Conservation (phyloP, 2,113 vertebrate species). For the Neotragus pygmaeus region DNA sequence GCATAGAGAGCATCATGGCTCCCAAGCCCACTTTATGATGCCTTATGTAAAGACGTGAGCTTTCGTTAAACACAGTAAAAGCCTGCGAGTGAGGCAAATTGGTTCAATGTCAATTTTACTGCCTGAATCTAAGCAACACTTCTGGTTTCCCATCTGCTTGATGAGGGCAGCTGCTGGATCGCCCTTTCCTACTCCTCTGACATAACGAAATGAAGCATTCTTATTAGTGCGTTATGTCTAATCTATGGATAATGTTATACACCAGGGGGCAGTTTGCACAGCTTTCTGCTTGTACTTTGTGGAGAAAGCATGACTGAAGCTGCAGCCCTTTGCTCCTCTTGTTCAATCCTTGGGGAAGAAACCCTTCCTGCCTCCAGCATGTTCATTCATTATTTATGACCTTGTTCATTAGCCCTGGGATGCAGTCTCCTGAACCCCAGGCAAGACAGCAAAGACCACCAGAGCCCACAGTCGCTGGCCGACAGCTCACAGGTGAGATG, state of each 20-base stretch:
- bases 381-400: neutral
- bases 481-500: neutral
- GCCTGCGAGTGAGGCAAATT: slow-evolving; percentile 63
- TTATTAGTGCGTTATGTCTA: neutral
- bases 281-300: neutral
- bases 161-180: slow-evolving; percentile 60
- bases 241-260: neutral
- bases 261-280: neutral
- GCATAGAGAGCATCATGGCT: slow-evolving; percentile 65
- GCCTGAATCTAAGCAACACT: slow-evolving; percentile 67
- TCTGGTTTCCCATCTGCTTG: slow-evolving; percentile 70
- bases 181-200: slow-evolving; percentile 28
- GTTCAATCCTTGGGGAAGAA: neutral
- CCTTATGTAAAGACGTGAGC: slow-evolving; percentile 49
- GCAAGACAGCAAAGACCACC: neutral
- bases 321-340: neutral
- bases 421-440: neutral
- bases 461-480: neutral
- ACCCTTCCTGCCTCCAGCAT: neutral
- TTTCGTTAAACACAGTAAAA: slow-evolving; percentile 72
- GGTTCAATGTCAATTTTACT: slow-evolving; percentile 70
- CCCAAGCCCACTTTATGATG: slow-evolving; percentile 66
- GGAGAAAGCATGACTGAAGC: neutral
- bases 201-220: neutral
- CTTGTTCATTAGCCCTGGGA: neutral